Evolutionary conservation across 2,113 vertebrate species (phyloP), one percentile per base, ranked within the genome.

Genomic region (Equus quagga): DNA sequence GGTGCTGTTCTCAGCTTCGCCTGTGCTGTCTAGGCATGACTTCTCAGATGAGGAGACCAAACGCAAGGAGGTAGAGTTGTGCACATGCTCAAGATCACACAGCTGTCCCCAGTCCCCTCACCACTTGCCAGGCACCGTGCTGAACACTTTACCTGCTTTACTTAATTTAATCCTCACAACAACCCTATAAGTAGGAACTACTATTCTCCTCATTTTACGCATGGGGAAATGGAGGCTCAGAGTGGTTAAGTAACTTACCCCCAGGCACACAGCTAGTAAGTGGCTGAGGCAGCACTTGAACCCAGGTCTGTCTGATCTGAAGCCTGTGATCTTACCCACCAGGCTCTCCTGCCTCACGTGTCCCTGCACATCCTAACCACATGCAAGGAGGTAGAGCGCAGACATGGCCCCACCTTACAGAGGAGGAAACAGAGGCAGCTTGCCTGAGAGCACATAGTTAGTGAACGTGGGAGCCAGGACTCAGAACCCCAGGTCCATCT

Each of bases 401-500:
- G 67, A 21, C 36, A 33, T 2, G 3, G 14, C 19, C 12, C 8
- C 23, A 9, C 9, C 33, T 62, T n/a, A 54, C 1, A 33, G 69
- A 64, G 58, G 18, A 67, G 17, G n/a, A 49, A 46, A 64, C 19
- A 49, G 65, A 65, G 51, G 51, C 60, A 79, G 46, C 72, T 10
- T 3, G 51, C 58, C 15, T 12, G 28, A 5, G 18, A 33, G 36
- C 7, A 6, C 14, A 17, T 0, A 36, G 58, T 18, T 44, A 1
- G 14, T 5, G 36, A 60, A 62, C 14, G 11, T 0, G 2, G 12
- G 76, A 65, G 58, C 46, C 3, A 2, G 65, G 36, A 62, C 44
- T 49, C 54, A 64, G 87, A 73, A 80, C 23, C 26, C 69, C 58
- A 60, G 14, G 21, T 19, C 58, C 62, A 7, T 58, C 49, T 8